Conservation (phyloP, 2,113 vertebrate species). For the Xiphophorus couchianus region DNA sequence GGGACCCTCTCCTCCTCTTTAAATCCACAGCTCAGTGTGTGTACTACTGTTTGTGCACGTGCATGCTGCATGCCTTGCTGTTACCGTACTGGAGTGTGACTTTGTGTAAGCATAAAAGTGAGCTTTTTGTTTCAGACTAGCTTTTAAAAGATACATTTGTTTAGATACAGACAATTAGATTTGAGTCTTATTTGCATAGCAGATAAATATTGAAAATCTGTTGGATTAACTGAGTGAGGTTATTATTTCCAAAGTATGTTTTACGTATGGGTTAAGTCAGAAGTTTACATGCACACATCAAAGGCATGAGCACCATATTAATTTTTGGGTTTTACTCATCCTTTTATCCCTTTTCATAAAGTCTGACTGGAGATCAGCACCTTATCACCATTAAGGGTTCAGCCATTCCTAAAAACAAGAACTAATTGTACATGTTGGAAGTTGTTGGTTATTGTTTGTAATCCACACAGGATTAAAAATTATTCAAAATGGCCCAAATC, state of each 20-base stretch:
- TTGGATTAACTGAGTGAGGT: neutral
- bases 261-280: constrained; percentile 1
- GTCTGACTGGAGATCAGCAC: too few species aligned
- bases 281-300: neutral
- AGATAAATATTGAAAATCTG: neutral
- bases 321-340: neutral
- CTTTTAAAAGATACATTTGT: constrained; percentile 1
- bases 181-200: neutral
- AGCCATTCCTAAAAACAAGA: too few species aligned
- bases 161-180: constrained; percentile 4
- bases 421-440: neutral
- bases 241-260: neutral
- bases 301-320: neutral
- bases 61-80: constrained; percentile 76
- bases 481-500: neutral
- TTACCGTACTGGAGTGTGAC: constrained; percentile 20
- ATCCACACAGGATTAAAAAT: neutral
- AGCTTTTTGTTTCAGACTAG: constrained; percentile 22
- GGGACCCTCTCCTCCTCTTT: constrained; percentile 74
- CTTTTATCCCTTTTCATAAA: neutral
- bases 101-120: constrained; percentile 21
- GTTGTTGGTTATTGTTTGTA: neutral
- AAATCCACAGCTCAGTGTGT: constrained; percentile 71
- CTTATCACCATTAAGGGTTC: too few species aligned
- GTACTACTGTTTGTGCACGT: constrained; percentile 70